Evolutionary conservation across 1,140 invertebrate species (phyloP).

Genomic region (Drosophila seguyi): DNA sequence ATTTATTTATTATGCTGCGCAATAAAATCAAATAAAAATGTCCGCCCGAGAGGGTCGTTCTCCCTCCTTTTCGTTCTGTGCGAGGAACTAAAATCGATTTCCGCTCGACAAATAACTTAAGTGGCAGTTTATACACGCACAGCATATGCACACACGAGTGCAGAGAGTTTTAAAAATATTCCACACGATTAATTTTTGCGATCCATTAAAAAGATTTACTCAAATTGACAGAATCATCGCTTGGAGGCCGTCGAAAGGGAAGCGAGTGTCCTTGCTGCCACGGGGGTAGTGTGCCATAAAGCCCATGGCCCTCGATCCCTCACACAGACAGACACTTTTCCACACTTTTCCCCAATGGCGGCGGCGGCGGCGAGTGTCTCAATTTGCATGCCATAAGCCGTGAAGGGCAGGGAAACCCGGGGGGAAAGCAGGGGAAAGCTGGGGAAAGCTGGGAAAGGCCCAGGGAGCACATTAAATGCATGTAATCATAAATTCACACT

Average conservation of each 20-base stretch:
- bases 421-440: too few species aligned
- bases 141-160: conserved; percentile 30
- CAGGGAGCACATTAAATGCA: conserved; percentile 69
- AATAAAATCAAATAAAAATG: conserved; percentile 73
- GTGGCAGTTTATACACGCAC: conserved; percentile 65
- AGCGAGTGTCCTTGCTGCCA: conserved; percentile 39
- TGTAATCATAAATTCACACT: conserved; percentile 83
- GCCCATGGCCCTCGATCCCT: conserved; percentile 47
- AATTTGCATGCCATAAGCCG: conserved; percentile 76
- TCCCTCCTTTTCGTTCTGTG: background rate
- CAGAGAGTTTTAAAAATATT: conserved; percentile 64
- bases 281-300: background rate
- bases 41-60: background rate
- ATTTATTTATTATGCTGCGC: conserved; percentile 59
- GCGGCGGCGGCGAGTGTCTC: conserved; percentile 55
- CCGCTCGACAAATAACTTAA: conserved; percentile 67
- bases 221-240: conserved; percentile 79
- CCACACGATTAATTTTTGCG: conserved; percentile 80
- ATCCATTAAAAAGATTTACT: conserved; percentile 82
- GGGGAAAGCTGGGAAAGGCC: background rate
- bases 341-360: conserved; percentile 15
- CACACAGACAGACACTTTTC: background rate
- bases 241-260: conserved; percentile 27
- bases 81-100: conserved; percentile 78
- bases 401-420: background rate